Evolutionary conservation across 2,113 vertebrate species (phyloP).

Genomic region (Mohoua ochrocephala): DNA sequence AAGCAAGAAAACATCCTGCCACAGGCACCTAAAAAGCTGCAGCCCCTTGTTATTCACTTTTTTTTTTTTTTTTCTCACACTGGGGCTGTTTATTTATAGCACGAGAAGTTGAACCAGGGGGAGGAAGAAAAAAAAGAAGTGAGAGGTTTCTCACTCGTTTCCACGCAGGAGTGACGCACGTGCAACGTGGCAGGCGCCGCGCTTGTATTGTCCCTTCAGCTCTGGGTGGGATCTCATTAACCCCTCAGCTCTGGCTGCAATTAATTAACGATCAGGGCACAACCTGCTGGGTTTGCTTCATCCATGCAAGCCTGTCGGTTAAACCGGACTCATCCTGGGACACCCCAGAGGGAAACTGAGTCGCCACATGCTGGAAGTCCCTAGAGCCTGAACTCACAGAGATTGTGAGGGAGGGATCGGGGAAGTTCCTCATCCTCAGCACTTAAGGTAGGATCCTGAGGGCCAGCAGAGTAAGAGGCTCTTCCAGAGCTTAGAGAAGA

Average conservation of each 20-base stretch:
- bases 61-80: constrained; percentile 66
- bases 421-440: neutral
- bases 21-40: constrained; percentile 36
- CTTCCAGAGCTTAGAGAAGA: neutral
- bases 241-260: neutral
- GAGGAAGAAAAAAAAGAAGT: neutral
- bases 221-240: neutral
- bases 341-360: neutral
- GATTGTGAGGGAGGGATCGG: neutral
- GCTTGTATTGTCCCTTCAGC: neutral
- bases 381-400: neutral
- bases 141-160: constrained; percentile 33
- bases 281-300: neutral
- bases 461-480: neutral
- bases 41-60: constrained; percentile 48
- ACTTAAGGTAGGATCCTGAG: neutral
- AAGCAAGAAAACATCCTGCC: constrained; percentile 78
- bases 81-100: constrained; percentile 72
- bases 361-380: neutral
- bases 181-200: neutral
- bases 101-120: neutral
- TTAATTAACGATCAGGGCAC: neutral
- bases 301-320: fast-evolving
- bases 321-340: neutral
- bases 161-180: constrained; percentile 56